A percentile compares a stretch with the other conserved stretches of the same genome.
Conservation (phyloP, 2,797 vertebrate genomes). For the Paguma larvata region DNA sequence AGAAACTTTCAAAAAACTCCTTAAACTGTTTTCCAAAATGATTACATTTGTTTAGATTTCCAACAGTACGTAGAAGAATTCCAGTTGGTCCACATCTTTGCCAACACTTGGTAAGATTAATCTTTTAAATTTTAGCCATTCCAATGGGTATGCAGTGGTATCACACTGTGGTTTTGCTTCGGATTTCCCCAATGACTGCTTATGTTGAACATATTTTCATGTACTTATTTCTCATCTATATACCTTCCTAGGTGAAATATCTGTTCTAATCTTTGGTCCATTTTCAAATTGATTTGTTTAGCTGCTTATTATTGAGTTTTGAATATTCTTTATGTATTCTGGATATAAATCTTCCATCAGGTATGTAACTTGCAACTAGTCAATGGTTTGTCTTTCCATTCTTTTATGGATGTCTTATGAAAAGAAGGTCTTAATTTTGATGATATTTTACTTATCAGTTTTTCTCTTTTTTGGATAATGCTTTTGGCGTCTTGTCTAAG, state of each 20-base stretch:
- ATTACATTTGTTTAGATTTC: neutral
- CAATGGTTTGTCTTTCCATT: neutral
- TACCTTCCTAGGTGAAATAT: neutral
- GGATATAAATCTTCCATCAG: neutral
- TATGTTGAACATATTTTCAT: neutral
- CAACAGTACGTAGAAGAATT: neutral
- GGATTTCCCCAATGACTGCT: neutral
- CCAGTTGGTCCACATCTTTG: neutral
- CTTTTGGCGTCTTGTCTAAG: neutral
- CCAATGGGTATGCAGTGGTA: neutral
- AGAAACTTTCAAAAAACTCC: neutral
- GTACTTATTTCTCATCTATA: neutral
- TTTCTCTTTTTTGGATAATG: neutral
- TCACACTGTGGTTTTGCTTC: neutral
- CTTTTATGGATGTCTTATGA: neutral
- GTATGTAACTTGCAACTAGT: neutral
- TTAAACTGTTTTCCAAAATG: neutral
- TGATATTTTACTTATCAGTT: neutral
- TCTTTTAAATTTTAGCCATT: neutral
- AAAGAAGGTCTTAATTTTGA: conserved; percentile 26
- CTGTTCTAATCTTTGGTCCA: neutral
- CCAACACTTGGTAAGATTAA: neutral
- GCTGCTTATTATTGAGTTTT: neutral
- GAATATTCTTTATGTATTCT: neutral
- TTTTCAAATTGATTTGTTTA: neutral